Conservation (phyloP, 2,888 invertebrate genomes). For the Arrhopalites spinosus region DNA sequence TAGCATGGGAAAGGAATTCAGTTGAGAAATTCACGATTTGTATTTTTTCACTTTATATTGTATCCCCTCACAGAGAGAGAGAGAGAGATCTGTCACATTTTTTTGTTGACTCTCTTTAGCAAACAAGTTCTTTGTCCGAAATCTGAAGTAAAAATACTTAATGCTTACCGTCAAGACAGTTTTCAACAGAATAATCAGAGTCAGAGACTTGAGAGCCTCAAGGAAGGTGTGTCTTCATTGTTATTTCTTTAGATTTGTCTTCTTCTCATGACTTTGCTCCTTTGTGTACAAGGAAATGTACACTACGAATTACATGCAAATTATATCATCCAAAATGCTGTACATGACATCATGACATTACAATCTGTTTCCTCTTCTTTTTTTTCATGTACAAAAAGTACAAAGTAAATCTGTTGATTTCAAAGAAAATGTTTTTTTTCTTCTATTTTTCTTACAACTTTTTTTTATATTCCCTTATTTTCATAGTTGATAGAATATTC, state of each 20-base stretch:
- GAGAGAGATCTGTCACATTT: neutral
- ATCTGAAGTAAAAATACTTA: slow-evolving; percentile 8
- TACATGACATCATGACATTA: neutral
- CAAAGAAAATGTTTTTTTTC: no score
- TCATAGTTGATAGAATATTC: no score
- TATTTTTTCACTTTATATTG: neutral
- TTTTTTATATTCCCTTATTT: no score
- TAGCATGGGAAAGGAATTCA: neutral
- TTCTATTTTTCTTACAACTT: no score
- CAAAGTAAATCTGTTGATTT: no score
- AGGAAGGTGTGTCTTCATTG: neutral
- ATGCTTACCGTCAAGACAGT: slow-evolving; percentile 14
- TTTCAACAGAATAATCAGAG: slow-evolving; percentile 12
- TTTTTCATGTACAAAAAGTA: no score
- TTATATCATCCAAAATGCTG: no score
- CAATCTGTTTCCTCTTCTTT: neutral
- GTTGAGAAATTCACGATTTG: slow-evolving; percentile 9
- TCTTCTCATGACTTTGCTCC: neutral
- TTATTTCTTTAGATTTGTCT: neutral
- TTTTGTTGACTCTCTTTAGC: slow-evolving; percentile 4
- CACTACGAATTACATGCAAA: no score
- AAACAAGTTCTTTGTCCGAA: slow-evolving; percentile 7
- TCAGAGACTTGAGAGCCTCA: neutral
- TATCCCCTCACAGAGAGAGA: neutral
- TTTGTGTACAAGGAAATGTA: neutral